These are phyloP conservation scores for Lepilemur septentrionalis DNA, from an alignment of 2,797 vertebrate genomes.

Conservation along the genomic window DNA sequence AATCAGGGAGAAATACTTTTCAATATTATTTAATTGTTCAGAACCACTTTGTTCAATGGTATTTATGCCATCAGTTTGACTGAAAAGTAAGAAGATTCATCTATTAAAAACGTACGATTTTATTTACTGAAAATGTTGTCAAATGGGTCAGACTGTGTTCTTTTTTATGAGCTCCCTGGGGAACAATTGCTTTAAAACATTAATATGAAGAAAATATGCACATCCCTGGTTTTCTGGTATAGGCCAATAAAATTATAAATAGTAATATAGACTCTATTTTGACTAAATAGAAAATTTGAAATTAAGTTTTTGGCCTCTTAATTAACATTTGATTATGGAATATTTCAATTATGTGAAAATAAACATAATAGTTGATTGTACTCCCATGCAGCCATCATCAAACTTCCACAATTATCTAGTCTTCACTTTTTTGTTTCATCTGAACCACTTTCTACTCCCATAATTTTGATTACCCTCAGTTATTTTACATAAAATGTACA, in stretches of 20 bases:
- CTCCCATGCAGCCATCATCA: neutral
- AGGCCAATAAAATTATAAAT: neutral
- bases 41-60: neutral
- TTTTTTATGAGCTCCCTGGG: neutral
- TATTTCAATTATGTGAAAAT: neutral
- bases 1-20: neutral
- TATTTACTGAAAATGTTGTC: conserved; percentile 25
- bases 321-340: neutral
- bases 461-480: neutral
- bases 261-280: neutral
- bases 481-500: neutral
- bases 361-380: neutral
- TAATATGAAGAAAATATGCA: neutral
- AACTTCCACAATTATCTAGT: neutral
- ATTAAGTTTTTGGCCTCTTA: neutral
- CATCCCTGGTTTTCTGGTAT: neutral
- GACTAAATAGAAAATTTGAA: neutral
- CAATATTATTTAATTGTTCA: neutral
- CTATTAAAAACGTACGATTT: neutral
- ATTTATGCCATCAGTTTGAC: neutral
- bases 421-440: neutral
- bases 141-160: neutral
- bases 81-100: neutral
- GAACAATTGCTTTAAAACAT: neutral
- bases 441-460: neutral